A percentile compares a stretch with the other conserved stretches of the same genome.
phyloP scores from a whole-genome alignment of 2,888 invertebrate species.

The Drosophila vallismaia region DNA sequence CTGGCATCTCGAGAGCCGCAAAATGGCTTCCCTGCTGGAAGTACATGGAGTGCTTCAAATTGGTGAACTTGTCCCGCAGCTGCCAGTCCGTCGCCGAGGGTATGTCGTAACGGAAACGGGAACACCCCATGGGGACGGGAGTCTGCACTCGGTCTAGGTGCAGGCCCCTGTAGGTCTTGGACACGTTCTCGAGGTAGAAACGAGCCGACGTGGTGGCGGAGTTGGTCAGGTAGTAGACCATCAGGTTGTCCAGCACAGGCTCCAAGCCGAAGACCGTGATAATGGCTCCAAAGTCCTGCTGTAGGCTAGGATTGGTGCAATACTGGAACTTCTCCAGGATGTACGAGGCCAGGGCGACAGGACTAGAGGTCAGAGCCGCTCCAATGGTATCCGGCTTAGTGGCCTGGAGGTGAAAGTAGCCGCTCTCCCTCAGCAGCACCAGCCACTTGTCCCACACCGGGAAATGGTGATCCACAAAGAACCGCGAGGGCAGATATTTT shows the following conservation, averaged over 20 bases:
- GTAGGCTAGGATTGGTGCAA: slow-evolving; percentile 88
- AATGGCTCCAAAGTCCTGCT: slow-evolving; percentile 68
- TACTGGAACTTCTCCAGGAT: slow-evolving; percentile 94
- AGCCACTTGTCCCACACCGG: slow-evolving; percentile 80
- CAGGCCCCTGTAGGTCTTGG: slow-evolving; percentile 52
- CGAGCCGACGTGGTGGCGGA: slow-evolving; percentile 89
- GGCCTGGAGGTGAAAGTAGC: slow-evolving; percentile 91
- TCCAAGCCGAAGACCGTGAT: slow-evolving; percentile 85
- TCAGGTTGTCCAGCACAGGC: slow-evolving; percentile 88
- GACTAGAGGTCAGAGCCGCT: slow-evolving; percentile 83
- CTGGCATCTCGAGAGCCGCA: slow-evolving; percentile 91
- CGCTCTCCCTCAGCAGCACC: slow-evolving; percentile 84
- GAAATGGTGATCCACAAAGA: slow-evolving; percentile 85
- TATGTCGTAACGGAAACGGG: slow-evolving; percentile 89
- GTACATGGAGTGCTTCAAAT: slow-evolving; percentile 88
- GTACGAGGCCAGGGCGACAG: slow-evolving; percentile 93
- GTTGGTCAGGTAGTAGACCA: slow-evolving; percentile 91
- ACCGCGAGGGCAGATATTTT: slow-evolving; percentile 83
- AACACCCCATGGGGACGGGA: slow-evolving; percentile 89
- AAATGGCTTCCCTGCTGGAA: slow-evolving; percentile 92
- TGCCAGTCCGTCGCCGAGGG: slow-evolving; percentile 86
- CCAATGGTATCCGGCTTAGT: slow-evolving; percentile 96
- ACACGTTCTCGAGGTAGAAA: slow-evolving; percentile 87
- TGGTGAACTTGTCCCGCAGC: slow-evolving; percentile 86
- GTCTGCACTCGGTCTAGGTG: slow-evolving; percentile 85